Conservation (phyloP, 2,113 vertebrate species). For the Thinocorus orbignyianus region DNA sequence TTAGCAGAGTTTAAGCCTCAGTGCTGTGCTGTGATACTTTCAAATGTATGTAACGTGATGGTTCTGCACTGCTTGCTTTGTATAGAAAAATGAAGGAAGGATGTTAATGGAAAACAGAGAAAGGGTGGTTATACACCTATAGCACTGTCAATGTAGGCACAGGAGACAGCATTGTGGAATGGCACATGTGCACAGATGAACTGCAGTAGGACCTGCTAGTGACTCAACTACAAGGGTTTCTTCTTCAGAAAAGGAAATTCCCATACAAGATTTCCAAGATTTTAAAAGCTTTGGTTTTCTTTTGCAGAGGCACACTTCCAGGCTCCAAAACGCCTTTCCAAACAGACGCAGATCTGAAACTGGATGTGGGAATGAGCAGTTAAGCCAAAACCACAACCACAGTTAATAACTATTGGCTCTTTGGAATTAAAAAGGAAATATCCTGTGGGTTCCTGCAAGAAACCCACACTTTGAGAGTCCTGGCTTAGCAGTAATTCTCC, state of each 20-base stretch:
- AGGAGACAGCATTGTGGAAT: not conserved
- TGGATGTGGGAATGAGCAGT: conserved; percentile 21
- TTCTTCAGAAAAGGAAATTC: not conserved
- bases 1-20: not conserved
- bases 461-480: not conserved
- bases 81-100: not conserved
- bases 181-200: not conserved
- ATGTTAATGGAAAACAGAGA: not conserved
- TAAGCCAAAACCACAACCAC: conserved; percentile 39
- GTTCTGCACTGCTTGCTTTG: not conserved
- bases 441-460: not conserved
- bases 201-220: not conserved
- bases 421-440: not conserved
- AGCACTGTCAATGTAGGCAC: not conserved
- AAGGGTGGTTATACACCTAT: not conserved
- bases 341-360: not conserved
- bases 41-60: not conserved
- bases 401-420: not conserved
- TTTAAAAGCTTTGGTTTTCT: conserved; percentile 23
- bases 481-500: not conserved
- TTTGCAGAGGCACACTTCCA: conserved; percentile 35
- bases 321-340: not conserved
- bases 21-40: not conserved
- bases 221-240: not conserved
- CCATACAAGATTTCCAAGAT: not conserved